phyloP scores from a whole-genome alignment of 2,888 invertebrate genomes.

The Andrena camellia region DNA sequence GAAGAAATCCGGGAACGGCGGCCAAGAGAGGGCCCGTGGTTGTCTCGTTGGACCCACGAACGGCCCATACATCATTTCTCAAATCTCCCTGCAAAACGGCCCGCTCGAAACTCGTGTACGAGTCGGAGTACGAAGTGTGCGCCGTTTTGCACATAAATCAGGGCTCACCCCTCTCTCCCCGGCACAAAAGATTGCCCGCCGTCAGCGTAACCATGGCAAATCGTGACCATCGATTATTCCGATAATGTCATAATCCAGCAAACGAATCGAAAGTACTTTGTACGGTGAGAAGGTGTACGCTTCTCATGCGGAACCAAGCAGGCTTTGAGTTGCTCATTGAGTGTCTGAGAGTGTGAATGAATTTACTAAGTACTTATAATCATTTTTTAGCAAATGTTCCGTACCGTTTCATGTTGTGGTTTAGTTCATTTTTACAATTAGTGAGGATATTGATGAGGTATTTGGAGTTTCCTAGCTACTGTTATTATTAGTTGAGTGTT shows the following conservation, averaged over 20 bases:
- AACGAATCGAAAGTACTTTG: slow-evolving; percentile 25
- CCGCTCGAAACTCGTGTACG: slow-evolving; percentile 36
- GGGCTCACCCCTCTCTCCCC: slow-evolving; percentile 3
- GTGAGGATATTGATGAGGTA: no score
- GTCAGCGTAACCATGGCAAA: slow-evolving; percentile 62
- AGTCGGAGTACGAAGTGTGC: slow-evolving; percentile 21
- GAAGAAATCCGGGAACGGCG: slow-evolving; percentile 41
- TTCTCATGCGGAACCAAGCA: no score
- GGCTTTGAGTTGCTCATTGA: no score
- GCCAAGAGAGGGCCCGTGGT: slow-evolving; percentile 9
- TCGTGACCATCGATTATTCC: slow-evolving; percentile 69
- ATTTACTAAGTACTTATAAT: no score
- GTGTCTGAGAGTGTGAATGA: no score
- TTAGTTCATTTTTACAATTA: no score
- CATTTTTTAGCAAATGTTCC: no score
- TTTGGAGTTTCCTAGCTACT: no score
- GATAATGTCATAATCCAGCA: slow-evolving; percentile 71
- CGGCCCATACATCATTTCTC: slow-evolving; percentile 61
- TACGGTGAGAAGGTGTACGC: background rate
- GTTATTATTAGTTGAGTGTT: no score
- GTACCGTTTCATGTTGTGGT: no score
- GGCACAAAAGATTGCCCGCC: slow-evolving; percentile 58
- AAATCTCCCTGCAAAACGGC: slow-evolving; percentile 53
- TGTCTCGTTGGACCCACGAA: slow-evolving; percentile 54
- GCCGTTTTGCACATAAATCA: slow-evolving; percentile 69